Percentiles rank a stretch among this genome's conserved stretches.
phyloP scores from a whole-genome alignment of 1,140 invertebrate species.

The Chironomus striatipennis region DNA sequence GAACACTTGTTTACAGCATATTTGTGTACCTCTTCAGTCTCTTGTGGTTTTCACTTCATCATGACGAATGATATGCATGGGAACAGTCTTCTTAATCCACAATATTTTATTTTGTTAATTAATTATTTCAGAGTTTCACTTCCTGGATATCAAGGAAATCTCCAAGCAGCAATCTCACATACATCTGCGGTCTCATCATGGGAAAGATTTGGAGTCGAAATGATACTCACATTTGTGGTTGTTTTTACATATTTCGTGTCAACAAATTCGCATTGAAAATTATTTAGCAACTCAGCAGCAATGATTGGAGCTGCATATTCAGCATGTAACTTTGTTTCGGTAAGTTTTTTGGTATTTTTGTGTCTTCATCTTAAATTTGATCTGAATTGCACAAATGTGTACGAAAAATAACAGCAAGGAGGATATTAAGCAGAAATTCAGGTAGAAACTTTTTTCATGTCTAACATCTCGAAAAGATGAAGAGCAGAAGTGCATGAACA shows the following conservation, averaged over 20 bases:
- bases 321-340: constrained; percentile 78
- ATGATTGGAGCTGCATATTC: constrained; percentile 74
- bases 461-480: too few species aligned
- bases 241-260: constrained; percentile 59
- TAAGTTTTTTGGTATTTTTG: constrained; percentile 54
- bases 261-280: constrained; percentile 50
- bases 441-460: not conserved
- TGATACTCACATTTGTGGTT: constrained; percentile 72
- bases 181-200: constrained; percentile 49
- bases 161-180: constrained; percentile 46
- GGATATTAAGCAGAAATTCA: not conserved
- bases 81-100: not conserved
- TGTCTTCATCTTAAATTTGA: not conserved
- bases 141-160: not conserved
- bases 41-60: not conserved
- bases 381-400: not conserved
- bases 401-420: not conserved
- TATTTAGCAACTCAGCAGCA: constrained; percentile 48
- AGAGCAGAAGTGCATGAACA: too few species aligned
- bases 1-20: constrained; percentile 7
- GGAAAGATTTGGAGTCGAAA: constrained; percentile 73
- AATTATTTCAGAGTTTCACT: not conserved
- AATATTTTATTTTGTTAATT: not conserved
- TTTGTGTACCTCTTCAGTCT: too few species aligned
- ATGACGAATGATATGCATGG: not conserved